Evolutionary conservation across 1,140 invertebrate species (phyloP), one percentile per base, ranked within the genome.

Genomic region (Cecropterus lyciades): DNA sequence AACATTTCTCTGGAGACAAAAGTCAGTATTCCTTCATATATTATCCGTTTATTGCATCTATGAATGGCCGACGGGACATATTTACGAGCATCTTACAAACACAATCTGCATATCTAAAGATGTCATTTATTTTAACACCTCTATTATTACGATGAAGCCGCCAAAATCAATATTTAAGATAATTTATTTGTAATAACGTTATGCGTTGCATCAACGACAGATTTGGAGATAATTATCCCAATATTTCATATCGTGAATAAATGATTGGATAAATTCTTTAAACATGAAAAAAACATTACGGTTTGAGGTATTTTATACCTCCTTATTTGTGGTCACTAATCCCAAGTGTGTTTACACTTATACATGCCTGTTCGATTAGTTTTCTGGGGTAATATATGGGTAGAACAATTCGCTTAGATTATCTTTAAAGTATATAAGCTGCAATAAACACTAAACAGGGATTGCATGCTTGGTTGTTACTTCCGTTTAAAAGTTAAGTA

Each of bases 91-190:
- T 46, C 16, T 46, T 17, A 46, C 16, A 46, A 10, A 46, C 45
- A 46, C 16, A 46, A 46, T 46, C 14, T 46, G 45, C 45, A 46
- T 46, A 46, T 17, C 45, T 46, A 46, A 46, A 46, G 7, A 17
- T 46, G 45, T 46, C 45, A 20, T 46, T 46, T 46, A 46, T 46
- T 46, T 46, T 46, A 46, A 46, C 45, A 46, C 45, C 16, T 46
- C 45, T 46, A 46, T 46, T 46, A 46, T 46, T 46, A 11, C 16
- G 8, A 46, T 14, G 45, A 13, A 13, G 40, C 40, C 37, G 37
- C 37, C 40, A 43, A 46, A 45, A 46, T 46, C 45, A 17, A 46
- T 46, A 46, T 46, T 46, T 20, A 13, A 17, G 9, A 17, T 20
- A 17, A 46, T 46, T 43, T 43, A 43, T 14, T 43, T 43, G 40